A percentile compares a stretch with the other conserved stretches of the same genome.
Evolutionary conservation across 2,797 vertebrate genomes (phyloP).

Genomic region (Lacerta bilineata): DNA sequence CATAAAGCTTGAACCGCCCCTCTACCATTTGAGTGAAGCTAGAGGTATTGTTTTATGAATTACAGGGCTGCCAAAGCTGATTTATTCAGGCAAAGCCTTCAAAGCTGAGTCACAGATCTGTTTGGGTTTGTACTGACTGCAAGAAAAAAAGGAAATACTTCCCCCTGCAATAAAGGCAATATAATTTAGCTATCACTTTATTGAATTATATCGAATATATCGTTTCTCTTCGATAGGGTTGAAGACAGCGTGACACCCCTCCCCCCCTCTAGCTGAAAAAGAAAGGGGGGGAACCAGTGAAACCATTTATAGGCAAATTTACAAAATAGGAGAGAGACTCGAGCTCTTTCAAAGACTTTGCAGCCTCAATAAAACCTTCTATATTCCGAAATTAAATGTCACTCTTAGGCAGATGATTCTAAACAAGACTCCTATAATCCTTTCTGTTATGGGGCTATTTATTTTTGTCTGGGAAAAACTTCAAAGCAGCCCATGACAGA

Average conservation of each 20-base stretch:
- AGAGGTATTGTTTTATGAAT: conserved; percentile 77
- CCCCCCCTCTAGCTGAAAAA: conserved; percentile 76
- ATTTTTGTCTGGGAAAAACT: conserved; percentile 87
- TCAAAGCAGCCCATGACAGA: conserved; percentile 85
- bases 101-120: conserved; percentile 61
- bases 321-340: conserved; percentile 76
- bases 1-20: conserved; percentile 80
- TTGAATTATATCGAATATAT: conserved; percentile 75
- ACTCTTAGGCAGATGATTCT: conserved; percentile 83
- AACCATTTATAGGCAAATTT: conserved; percentile 84
- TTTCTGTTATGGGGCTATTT: conserved; percentile 86
- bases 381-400: conserved; percentile 84
- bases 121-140: conserved; percentile 62
- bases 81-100: conserved; percentile 74
- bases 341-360: conserved; percentile 78
- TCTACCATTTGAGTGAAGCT: conserved; percentile 65
- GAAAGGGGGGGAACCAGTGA: conserved; percentile 73
- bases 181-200: conserved; percentile 74
- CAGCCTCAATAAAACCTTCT: conserved; percentile 81
- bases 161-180: conserved; percentile 74
- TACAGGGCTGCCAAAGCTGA: conserved; percentile 74
- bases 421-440: conserved; percentile 86
- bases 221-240: conserved; percentile 65
- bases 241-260: conserved; percentile 73
- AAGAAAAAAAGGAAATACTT: conserved; percentile 70